phyloP scores from a whole-genome alignment of 1,140 invertebrate genomes.

The Rhagoletis zephyria region DNA sequence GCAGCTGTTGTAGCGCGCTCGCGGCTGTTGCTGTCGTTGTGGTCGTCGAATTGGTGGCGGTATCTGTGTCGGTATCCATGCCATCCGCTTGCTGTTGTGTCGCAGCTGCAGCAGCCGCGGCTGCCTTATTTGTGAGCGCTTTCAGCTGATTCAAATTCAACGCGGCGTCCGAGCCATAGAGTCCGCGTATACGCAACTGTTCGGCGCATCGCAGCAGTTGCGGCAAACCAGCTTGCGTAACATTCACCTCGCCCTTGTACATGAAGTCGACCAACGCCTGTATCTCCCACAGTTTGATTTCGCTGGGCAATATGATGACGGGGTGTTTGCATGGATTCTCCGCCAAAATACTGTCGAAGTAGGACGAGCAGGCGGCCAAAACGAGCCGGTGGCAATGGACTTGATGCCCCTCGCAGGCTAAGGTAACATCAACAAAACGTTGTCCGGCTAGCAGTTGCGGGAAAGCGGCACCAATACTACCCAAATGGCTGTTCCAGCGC shows the following conservation, averaged over 20 bases:
- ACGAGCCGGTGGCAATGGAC: constrained; percentile 91
- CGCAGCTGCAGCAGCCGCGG: constrained; percentile 32
- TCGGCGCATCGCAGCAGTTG: constrained; percentile 86
- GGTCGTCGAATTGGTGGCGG: constrained; percentile 66
- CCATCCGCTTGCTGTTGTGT: constrained; percentile 43
- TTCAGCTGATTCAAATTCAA: constrained; percentile 72
- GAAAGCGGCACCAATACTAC: constrained; percentile 72
- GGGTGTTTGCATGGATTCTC: constrained; percentile 90
- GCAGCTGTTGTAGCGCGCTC: constrained; percentile 52
- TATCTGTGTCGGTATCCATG: constrained; percentile 64
- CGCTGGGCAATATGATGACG: constrained; percentile 86
- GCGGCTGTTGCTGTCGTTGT: constrained; percentile 60
- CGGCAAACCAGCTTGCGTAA: constrained; percentile 85
- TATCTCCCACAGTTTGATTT: constrained; percentile 80
- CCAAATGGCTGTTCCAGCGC: constrained; percentile 83
- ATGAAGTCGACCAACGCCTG: constrained; percentile 89
- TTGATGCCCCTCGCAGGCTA: constrained; percentile 89
- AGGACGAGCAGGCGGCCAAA: constrained; percentile 86
- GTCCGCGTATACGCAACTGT: constrained; percentile 82
- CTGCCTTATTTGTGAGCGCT: constrained; percentile 58
- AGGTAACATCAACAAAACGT: constrained; percentile 90
- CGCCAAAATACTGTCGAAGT: constrained; percentile 84
- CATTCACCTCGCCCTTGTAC: constrained; percentile 90
- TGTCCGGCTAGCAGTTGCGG: constrained; percentile 83
- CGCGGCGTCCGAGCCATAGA: constrained; percentile 74